phyloP scores from a whole-genome alignment of 2,797 vertebrate genomes.

The Crocodylus rhombifer region DNA sequence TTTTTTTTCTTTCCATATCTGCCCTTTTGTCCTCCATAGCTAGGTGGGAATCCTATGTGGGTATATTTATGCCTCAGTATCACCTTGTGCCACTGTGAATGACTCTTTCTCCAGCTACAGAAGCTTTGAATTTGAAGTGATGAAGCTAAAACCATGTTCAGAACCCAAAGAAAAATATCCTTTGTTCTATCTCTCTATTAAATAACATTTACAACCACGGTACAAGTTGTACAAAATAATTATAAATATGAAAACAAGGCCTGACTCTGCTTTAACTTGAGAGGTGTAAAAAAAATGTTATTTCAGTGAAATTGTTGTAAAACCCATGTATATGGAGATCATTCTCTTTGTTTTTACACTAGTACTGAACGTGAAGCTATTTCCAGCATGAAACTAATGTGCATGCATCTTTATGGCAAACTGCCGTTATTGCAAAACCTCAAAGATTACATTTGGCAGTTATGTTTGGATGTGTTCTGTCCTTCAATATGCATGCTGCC shows the following conservation, averaged over 20 bases:
- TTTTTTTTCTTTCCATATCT: neutral
- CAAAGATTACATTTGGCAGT: neutral
- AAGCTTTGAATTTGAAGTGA: too few relatives aligned
- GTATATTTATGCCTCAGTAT: neutral
- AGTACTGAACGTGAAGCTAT: neutral
- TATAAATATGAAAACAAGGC: neutral
- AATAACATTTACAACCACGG: neutral
- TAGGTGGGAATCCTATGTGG: neutral
- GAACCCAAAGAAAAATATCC: too few relatives aligned
- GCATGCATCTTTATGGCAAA: accelerated
- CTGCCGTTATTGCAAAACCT: neutral
- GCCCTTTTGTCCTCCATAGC: neutral
- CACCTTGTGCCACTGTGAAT: neutral
- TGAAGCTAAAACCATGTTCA: too few relatives aligned
- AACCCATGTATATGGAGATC: neutral
- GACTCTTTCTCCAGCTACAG: too few relatives aligned
- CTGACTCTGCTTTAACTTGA: neutral
- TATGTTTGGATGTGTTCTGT: neutral
- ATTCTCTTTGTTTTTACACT: neutral
- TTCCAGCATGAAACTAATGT: neutral
- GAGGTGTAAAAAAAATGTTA: neutral
- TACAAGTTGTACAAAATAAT: neutral
- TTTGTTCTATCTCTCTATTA: too few relatives aligned
- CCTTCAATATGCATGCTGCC: neutral
- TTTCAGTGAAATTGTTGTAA: neutral